Conservation (phyloP, 2,113 vertebrate species). For the Triplophysa rosa region DNA sequence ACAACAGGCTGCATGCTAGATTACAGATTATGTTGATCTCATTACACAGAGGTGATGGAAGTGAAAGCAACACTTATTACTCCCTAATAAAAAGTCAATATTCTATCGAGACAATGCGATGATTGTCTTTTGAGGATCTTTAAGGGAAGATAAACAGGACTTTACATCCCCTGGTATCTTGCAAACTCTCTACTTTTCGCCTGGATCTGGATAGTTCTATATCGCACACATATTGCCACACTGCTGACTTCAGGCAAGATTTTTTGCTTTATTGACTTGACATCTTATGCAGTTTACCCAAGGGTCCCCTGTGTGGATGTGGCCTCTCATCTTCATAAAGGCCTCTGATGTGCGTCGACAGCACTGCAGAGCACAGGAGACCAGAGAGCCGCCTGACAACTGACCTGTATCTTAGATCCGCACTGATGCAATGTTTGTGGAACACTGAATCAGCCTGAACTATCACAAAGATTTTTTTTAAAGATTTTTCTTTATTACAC, state of each 20-base stretch:
- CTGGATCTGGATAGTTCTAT: conserved; percentile 58
- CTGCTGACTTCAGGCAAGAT: conserved; percentile 57
- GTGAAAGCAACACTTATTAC: conserved; percentile 47
- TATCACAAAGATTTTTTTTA: background rate
- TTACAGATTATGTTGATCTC: conserved; percentile 45
- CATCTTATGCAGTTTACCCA: conserved; percentile 51
- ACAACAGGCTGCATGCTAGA: conserved; percentile 35
- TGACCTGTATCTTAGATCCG: conserved; percentile 41
- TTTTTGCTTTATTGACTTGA: conserved; percentile 61
- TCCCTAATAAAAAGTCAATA: conserved; percentile 53
- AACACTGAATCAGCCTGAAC: background rate
- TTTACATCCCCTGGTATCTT: conserved; percentile 38
- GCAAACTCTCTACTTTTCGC: conserved; percentile 45
- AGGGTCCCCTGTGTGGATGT: conserved; percentile 32
- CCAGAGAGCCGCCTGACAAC: conserved; percentile 43
- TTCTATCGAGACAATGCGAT: conserved; percentile 9
- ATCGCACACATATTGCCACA: conserved; percentile 57
- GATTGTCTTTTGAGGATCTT: conserved; percentile 14
- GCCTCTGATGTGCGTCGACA: conserved; percentile 48
- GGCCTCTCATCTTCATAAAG: conserved; percentile 53
- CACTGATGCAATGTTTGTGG: conserved; percentile 32
- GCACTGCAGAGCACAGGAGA: background rate
- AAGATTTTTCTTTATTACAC: background rate
- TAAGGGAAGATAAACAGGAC: background rate
- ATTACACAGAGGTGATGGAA: conserved; percentile 23